A percentile compares a stretch with the other conserved stretches of the same genome.
Evolutionary conservation across 92 coral and sea anemone species (phyloP).

Genomic region (Zoanthus gigantus): DNA sequence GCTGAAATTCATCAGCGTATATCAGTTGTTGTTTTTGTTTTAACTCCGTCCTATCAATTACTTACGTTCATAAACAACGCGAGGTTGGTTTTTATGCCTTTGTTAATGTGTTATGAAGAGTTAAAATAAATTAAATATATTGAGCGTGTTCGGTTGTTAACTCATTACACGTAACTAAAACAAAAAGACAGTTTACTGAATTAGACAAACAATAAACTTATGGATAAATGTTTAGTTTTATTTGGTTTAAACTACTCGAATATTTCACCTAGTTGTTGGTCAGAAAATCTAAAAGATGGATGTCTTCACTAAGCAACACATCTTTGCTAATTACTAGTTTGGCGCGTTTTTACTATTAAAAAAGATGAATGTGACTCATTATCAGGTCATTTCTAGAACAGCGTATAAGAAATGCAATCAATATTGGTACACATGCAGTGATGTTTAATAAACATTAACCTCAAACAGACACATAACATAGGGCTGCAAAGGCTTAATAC

Average conservation of each 20-base stretch:
- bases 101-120: background rate
- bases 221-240: background rate
- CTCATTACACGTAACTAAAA: background rate
- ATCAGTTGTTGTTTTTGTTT: background rate
- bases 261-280: background rate
- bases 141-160: background rate
- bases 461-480: background rate
- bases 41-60: background rate
- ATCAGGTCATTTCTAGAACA: background rate
- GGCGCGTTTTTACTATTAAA: background rate
- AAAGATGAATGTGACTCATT: background rate
- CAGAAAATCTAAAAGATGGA: background rate
- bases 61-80: background rate
- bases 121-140: background rate
- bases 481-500: background rate
- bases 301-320: background rate
- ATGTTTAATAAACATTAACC: background rate
- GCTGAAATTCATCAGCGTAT: background rate
- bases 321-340: background rate
- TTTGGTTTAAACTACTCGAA: too few relatives aligned
- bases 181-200: background rate
- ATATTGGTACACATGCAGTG: background rate
- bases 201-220: background rate
- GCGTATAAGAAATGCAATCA: background rate
- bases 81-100: background rate